phyloP scores from a whole-genome alignment of 2,888 invertebrate genomes.

The Neoitamus cyanurus region DNA sequence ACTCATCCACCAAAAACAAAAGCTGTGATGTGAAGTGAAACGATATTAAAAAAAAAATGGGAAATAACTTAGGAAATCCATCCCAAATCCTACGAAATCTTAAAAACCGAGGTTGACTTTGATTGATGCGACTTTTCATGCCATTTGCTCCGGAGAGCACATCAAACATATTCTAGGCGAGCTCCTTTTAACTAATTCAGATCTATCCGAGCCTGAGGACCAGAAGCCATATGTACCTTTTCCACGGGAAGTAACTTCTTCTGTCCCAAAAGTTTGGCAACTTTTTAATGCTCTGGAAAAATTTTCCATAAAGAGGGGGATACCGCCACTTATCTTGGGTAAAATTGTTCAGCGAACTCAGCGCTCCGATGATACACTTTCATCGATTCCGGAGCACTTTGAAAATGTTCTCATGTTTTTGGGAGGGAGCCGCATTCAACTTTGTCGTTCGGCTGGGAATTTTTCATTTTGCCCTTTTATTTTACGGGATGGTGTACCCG shows the following conservation, averaged over 20 bases:
- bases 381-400: not conserved
- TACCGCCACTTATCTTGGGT: not conserved
- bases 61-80: not conserved
- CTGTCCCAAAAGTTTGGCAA: not conserved
- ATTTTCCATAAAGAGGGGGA: not conserved
- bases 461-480: constrained; percentile 1
- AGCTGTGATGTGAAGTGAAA: not conserved
- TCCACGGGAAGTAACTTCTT: not conserved
- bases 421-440: not conserved
- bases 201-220: not conserved
- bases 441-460: not conserved
- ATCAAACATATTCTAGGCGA: not conserved
- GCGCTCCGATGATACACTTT: not conserved
- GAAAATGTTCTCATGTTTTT: not conserved
- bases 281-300: constrained; percentile 5
- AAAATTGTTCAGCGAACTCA: constrained; percentile 1
- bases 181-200: constrained; percentile 1
- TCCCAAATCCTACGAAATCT: not conserved
- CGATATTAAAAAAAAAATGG: not conserved
- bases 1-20: not conserved
- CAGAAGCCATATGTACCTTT: constrained; percentile 1
- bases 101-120: not conserved
- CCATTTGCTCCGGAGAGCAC: not conserved
- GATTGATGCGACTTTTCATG: constrained; percentile 5
- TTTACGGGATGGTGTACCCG: not conserved